Percentiles rank a stretch among this genome's conserved stretches.
phyloP scores from a whole-genome alignment of 2,888 invertebrate species.

The Mythimna lalbum region DNA sequence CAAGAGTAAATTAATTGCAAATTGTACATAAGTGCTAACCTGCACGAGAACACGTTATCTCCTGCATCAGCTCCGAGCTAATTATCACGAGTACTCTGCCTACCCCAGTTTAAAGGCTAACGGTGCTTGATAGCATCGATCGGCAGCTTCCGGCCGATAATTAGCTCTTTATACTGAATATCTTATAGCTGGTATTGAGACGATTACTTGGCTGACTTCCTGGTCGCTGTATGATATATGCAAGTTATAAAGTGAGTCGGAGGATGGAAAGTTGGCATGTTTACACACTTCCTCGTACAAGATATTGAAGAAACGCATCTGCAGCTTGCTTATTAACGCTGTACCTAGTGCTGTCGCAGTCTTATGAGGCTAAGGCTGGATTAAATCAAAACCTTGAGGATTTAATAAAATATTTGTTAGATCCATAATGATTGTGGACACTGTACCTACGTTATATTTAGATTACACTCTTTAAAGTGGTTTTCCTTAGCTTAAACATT shows the following conservation, averaged over 20 bases:
- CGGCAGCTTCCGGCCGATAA: conserved; percentile 49
- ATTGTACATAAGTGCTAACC: conserved; percentile 1
- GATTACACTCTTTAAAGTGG: neutral
- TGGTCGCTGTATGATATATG: conserved; percentile 28
- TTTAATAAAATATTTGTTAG: neutral
- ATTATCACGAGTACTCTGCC: conserved; percentile 27
- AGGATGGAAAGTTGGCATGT: conserved; percentile 1
- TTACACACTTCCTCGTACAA: conserved; percentile 11
- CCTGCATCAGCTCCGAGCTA: conserved; percentile 2
- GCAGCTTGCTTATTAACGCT: conserved; percentile 1
- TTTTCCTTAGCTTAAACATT: conserved; percentile 25
- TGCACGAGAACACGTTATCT: conserved; percentile 16
- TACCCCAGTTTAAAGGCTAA: conserved; percentile 27
- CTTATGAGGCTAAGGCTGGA: neutral
- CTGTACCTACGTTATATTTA: neutral
- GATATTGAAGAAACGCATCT: conserved; percentile 1
- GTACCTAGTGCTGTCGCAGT: neutral
- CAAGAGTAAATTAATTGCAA: conserved; percentile 4
- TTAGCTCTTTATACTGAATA: conserved; percentile 27
- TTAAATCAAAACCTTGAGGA: conserved; percentile 4
- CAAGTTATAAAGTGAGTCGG: conserved; percentile 1
- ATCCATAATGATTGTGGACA: conserved; percentile 1
- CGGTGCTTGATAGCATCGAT: conserved; percentile 38
- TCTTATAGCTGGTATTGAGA: conserved; percentile 25
- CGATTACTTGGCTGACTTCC: conserved; percentile 33